These are phyloP conservation scores for Dinothrombium tinctorium DNA, from an alignment of 1,140 invertebrate species.

Conservation along the genomic window DNA sequence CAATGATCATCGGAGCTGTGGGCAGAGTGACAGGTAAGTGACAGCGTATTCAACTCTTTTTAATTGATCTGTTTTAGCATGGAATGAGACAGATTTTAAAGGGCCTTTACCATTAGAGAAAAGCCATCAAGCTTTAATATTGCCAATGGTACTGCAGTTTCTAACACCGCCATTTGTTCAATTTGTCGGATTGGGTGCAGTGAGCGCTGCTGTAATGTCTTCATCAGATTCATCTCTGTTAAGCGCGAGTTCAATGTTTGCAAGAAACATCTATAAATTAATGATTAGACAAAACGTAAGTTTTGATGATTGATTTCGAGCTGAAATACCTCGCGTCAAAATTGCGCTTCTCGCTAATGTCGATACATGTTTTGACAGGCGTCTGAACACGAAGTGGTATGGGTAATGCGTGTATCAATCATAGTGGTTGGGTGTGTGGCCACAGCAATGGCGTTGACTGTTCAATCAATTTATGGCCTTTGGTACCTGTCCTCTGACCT, in stretches of 20 bases:
- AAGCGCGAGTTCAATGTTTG: conserved; percentile 92
- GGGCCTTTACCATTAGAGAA: conserved; percentile 37
- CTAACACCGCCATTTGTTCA: conserved; percentile 72
- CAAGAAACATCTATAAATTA: conserved; percentile 86
- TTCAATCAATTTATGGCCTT: conserved; percentile 85
- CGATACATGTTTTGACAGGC: too few relatives aligned
- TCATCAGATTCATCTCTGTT: conserved; percentile 92
- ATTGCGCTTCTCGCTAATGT: too few relatives aligned
- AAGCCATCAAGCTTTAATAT: conserved; percentile 65
- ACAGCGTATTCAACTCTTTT: conserved; percentile 28
- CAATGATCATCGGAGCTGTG: conserved; percentile 83
- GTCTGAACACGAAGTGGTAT: conserved; percentile 87
- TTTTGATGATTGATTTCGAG: conserved; percentile 4
- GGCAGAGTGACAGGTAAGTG: conserved; percentile 50
- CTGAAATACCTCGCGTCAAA: too few relatives aligned
- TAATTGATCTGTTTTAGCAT: conserved; percentile 28
- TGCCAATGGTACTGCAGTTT: conserved; percentile 89
- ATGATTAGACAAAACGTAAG: conserved; percentile 71
- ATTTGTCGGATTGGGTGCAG: conserved; percentile 90
- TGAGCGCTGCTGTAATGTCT: conserved; percentile 93
- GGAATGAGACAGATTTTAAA: conserved; percentile 65
- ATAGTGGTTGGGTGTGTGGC: conserved; percentile 73
- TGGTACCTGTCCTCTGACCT: conserved; percentile 94
- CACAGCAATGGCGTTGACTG: conserved; percentile 82
- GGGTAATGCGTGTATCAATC: conserved; percentile 85